phyloP scores from a whole-genome alignment of 1,140 invertebrate species.

The Penaeus chinensis region DNA sequence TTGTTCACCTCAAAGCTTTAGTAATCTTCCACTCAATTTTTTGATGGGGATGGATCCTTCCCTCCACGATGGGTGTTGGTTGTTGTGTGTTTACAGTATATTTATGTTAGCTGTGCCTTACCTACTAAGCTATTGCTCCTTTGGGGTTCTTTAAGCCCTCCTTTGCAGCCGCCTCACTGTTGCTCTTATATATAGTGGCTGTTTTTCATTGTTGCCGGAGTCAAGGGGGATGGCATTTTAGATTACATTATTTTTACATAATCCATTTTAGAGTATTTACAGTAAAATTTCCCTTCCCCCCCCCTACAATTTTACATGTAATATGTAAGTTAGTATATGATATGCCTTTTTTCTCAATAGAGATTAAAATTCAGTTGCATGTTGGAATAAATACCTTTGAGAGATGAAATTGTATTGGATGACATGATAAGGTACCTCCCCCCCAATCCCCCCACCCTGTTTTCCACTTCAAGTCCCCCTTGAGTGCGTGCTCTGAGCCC shows the following conservation, averaged over 20 bases:
- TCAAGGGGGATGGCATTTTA: conserved; percentile 54
- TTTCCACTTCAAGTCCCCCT: conserved; percentile 42
- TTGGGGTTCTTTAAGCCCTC: conserved; percentile 27
- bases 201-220: conserved; percentile 19
- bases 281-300: conserved; percentile 20
- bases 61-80: conserved; percentile 36
- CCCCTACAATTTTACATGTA: conserved; percentile 3
- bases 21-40: not conserved
- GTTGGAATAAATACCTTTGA: not conserved
- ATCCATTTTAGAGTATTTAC: conserved; percentile 10
- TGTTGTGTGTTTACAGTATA: conserved; percentile 42
- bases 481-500: conserved; percentile 51
- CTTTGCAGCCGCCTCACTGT: conserved; percentile 30
- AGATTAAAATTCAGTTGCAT: conserved; percentile 21
- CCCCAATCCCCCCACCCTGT: not conserved
- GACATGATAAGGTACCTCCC: not conserved
- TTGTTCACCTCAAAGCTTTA: no score
- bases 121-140: conserved; percentile 35
- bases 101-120: conserved; percentile 51
- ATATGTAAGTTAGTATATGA: no score
- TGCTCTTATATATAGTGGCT: conserved; percentile 38
- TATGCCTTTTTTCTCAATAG: not conserved
- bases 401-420: conserved; percentile 26
- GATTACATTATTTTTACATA: conserved; percentile 24
- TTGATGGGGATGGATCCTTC: not conserved